Conservation (phyloP, 1,140 invertebrate genomes). For the Onthophagus taurus region DNA sequence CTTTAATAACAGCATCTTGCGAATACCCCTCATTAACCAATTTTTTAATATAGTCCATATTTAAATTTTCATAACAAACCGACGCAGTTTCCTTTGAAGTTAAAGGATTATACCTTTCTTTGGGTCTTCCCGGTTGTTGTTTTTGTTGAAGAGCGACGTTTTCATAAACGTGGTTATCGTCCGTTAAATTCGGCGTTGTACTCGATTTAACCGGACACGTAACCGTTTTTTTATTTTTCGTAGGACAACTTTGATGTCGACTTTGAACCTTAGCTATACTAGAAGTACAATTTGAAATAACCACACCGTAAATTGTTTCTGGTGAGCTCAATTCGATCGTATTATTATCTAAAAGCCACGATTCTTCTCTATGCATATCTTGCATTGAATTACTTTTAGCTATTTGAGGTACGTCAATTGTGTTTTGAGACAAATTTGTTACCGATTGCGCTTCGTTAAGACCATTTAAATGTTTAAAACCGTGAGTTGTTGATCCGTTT, state of each 20-base stretch:
- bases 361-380: slow-evolving; percentile 27
- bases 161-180: slow-evolving; percentile 21
- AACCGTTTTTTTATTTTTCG: slow-evolving; percentile 21
- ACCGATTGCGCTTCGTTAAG: slow-evolving; percentile 30
- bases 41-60: slow-evolving; percentile 81
- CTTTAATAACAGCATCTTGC: slow-evolving; percentile 80
- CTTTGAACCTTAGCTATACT: slow-evolving; percentile 27
- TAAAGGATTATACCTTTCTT: slow-evolving; percentile 28
- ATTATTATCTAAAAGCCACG: slow-evolving; percentile 13
- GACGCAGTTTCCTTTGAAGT: slow-evolving; percentile 24
- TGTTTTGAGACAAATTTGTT: slow-evolving; percentile 27
- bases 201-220: slow-evolving; percentile 32
- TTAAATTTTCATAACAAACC: slow-evolving; percentile 76
- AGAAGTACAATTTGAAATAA: slow-evolving; percentile 44
- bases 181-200: slow-evolving; percentile 31
- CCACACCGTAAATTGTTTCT: slow-evolving; percentile 55
- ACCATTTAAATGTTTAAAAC: slow-evolving; percentile 12
- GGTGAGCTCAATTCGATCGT: slow-evolving; percentile 42
- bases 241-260: slow-evolving; percentile 31
- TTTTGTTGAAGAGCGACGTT: slow-evolving; percentile 26
- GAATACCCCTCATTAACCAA: slow-evolving; percentile 82
- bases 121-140: slow-evolving; percentile 24
- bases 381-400: slow-evolving; percentile 34
- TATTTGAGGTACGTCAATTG: slow-evolving; percentile 26
- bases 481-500: not conserved